These are phyloP conservation scores for Catalaphyllia jardinei DNA, from an alignment of 64 coral and sea anemone genomes.

Conservation along the genomic window DNA sequence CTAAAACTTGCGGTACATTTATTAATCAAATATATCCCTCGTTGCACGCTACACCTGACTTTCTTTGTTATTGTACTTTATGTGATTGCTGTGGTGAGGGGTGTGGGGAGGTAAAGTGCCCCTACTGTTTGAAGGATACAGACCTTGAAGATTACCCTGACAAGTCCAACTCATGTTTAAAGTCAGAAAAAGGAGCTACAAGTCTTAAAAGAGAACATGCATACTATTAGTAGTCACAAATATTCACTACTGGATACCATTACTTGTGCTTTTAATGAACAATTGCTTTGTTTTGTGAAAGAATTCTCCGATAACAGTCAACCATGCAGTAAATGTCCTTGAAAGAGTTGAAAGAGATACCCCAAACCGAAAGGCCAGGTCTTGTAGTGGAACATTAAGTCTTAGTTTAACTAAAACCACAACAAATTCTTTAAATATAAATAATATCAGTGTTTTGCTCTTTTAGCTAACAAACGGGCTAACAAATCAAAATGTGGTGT, in stretches of 20 bases:
- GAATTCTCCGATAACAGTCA: neutral
- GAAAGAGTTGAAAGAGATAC: too few species aligned
- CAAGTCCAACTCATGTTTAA: constrained; percentile 6
- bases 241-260: constrained; percentile 18
- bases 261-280: constrained; percentile 23
- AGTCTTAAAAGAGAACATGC: constrained; percentile 3
- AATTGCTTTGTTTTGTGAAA: constrained; percentile 27
- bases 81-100: constrained; percentile 71
- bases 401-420: too few species aligned
- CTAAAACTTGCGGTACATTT: constrained; percentile 37
- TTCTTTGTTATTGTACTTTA: constrained; percentile 10
- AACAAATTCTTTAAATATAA: too few species aligned
- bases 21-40: constrained; percentile 35
- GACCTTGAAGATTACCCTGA: neutral
- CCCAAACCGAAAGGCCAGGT: too few species aligned
- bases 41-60: constrained; percentile 65
- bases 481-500: too few species aligned
- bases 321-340: too few species aligned
- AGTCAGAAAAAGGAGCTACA: neutral
- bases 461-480: too few species aligned
- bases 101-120: constrained; percentile 62
- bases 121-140: constrained; percentile 11
- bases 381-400: too few species aligned
- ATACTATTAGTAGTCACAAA: constrained; percentile 47
- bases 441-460: too few species aligned